phyloP scores from a whole-genome alignment of 2,113 vertebrate species.

The Rhea americana region DNA sequence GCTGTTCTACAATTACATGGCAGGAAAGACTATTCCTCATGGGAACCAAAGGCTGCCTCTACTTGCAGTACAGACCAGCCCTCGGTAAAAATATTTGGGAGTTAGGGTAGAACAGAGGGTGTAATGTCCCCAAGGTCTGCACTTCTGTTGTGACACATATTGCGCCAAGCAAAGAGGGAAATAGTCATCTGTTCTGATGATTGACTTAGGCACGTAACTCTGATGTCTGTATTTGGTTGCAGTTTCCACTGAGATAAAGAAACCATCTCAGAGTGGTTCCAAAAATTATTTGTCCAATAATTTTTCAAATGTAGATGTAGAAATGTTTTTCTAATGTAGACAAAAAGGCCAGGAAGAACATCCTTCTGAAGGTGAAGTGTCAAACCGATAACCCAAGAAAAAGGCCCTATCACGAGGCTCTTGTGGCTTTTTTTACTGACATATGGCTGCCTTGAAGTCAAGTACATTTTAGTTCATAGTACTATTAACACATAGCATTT shows the following conservation, averaged over 20 bases:
- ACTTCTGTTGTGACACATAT: neutral
- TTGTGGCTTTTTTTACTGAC: neutral
- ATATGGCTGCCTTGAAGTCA: neutral
- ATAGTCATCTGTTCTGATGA: neutral
- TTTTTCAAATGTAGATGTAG: neutral
- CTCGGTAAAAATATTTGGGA: neutral
- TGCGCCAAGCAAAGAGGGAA: neutral
- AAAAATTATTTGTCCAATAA: neutral
- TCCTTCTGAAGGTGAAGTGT: neutral
- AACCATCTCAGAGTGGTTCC: neutral
- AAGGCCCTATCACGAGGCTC: neutral
- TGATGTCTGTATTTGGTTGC: neutral
- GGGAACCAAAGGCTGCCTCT: neutral
- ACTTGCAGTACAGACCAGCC: neutral
- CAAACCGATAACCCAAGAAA: neutral
- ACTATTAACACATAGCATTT: slow-evolving; percentile 9
- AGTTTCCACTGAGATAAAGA: neutral
- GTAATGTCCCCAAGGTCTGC: neutral
- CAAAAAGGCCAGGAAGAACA: neutral
- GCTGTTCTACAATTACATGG: neutral
- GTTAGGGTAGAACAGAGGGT: neutral
- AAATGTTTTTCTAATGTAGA: neutral
- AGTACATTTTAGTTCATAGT: neutral
- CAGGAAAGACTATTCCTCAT: neutral
- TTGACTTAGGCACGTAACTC: neutral